Conservation (phyloP, 2,888 invertebrate genomes). For the Masnerella sp. region DNA sequence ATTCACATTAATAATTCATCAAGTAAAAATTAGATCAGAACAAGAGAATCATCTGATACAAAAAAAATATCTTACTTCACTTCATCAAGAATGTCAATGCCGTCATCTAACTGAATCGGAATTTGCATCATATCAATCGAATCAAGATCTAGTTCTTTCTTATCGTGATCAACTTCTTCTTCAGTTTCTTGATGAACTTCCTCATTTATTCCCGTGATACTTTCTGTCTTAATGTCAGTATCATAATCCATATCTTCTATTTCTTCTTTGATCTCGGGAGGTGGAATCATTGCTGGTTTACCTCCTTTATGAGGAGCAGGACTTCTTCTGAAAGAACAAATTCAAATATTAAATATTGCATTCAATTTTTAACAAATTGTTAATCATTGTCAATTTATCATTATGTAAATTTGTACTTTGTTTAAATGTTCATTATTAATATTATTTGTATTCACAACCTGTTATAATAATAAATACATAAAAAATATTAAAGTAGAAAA, state of each 20-base stretch:
- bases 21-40: not conserved
- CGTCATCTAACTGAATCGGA: slow-evolving; percentile 86
- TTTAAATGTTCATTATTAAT: no score
- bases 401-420: no score
- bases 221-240: slow-evolving; percentile 68
- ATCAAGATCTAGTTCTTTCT: slow-evolving; percentile 79
- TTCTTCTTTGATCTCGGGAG: slow-evolving; percentile 73
- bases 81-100: slow-evolving; percentile 79
- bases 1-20: no score
- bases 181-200: slow-evolving; percentile 66
- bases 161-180: slow-evolving; percentile 71
- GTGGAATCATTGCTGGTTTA: slow-evolving; percentile 63
- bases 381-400: no score
- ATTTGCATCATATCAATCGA: slow-evolving; percentile 87
- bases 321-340: slow-evolving; percentile 59
- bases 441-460: no score
- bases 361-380: no score
- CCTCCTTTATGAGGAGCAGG: slow-evolving; percentile 65
- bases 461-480: no score
- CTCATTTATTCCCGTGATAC: slow-evolving; percentile 62
- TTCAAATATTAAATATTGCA: not conserved
- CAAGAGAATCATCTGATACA: no score
- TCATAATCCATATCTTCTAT: slow-evolving; percentile 73
- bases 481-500: no score
- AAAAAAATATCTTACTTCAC: slow-evolving; percentile 76